phyloP scores from a whole-genome alignment of 1,140 invertebrate species.

The Pseudomyrmex dendroicus region DNA sequence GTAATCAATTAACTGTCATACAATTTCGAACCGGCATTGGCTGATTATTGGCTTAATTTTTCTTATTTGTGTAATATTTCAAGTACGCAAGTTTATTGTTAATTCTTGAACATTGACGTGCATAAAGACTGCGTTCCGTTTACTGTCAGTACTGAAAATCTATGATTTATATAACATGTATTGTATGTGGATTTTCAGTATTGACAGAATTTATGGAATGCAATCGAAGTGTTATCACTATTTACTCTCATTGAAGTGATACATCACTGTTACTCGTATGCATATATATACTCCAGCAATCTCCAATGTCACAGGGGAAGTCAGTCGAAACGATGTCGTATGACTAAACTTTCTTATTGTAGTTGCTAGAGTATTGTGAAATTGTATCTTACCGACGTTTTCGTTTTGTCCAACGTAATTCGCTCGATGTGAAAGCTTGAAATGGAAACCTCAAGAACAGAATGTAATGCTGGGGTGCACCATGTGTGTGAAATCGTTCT shows the following conservation, averaged over 20 bases:
- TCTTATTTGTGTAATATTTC: no score
- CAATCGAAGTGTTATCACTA: background rate
- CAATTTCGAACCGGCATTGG: no score
- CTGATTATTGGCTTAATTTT: no score
- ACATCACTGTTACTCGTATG: background rate
- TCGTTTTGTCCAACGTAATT: constrained; percentile 29
- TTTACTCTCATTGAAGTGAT: background rate
- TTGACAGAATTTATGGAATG: no score
- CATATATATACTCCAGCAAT: background rate
- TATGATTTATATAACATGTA: no score
- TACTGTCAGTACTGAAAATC: no score
- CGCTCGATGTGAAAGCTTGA: constrained; percentile 5
- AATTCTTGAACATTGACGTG: no score
- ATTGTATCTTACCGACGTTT: constrained; percentile 37
- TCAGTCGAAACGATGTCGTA: constrained; percentile 13
- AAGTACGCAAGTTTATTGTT: no score
- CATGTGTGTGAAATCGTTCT: constrained; percentile 11
- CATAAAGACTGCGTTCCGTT: no score
- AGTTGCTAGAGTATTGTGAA: constrained; percentile 38
- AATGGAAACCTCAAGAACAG: constrained; percentile 54
- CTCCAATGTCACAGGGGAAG: constrained; percentile 9
- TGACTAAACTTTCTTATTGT: constrained; percentile 46
- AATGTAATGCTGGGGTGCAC: background rate
- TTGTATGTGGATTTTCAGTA: no score
- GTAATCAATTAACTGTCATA: no score